Conservation (phyloP, 2,797 vertebrate species). For the Oreonectes daqikongensis region DNA sequence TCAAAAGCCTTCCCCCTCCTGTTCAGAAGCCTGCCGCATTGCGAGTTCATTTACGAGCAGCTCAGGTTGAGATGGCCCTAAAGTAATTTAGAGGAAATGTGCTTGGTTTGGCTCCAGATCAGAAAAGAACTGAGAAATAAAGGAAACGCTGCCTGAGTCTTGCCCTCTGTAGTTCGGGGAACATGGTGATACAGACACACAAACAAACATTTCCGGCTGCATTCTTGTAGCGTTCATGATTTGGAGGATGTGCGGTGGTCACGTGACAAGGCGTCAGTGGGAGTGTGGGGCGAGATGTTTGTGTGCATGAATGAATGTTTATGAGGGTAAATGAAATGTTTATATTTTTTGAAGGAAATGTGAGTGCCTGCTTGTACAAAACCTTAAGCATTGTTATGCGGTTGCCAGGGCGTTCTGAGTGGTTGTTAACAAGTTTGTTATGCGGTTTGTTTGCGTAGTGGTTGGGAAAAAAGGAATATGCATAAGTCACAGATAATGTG, state of each 20-base stretch:
- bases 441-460: background rate
- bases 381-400: background rate
- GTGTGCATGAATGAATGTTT: background rate
- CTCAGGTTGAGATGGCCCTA: slow-evolving; percentile 15
- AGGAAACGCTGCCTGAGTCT: background rate
- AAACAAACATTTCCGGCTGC: slow-evolving; percentile 10
- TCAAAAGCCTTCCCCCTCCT: background rate
- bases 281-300: background rate
- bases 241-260: background rate
- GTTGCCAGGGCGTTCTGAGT: background rate
- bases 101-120: slow-evolving; percentile 31
- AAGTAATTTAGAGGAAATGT: slow-evolving; percentile 29
- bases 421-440: background rate
- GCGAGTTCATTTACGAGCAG: slow-evolving; percentile 3
- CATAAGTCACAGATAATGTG: background rate
- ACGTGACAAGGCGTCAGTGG: background rate
- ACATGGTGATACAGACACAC: background rate
- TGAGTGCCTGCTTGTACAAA: background rate
- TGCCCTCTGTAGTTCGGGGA: background rate
- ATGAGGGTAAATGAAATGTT: background rate
- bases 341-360: background rate
- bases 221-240: background rate
- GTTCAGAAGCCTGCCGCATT: background rate
- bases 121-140: slow-evolving; percentile 13
- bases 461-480: background rate